Conservation (phyloP, 1,140 invertebrate genomes). For the Microplitis mediator region DNA sequence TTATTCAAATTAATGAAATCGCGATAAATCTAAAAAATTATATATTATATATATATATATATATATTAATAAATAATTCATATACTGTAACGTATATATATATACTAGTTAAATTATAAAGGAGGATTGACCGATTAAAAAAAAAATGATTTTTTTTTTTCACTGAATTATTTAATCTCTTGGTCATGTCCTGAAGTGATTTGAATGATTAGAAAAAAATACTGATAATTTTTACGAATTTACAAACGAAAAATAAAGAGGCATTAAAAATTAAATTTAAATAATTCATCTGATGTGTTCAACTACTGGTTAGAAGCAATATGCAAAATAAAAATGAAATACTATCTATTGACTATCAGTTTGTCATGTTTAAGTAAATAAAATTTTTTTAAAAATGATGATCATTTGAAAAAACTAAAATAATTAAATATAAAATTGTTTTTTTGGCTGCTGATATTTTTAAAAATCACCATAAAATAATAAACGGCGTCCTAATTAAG, state of each 20-base stretch:
- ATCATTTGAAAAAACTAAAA: neutral
- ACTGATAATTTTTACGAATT: constrained; percentile 35
- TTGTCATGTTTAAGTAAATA: neutral
- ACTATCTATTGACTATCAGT: no score
- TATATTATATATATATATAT: neutral
- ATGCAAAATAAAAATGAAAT: constrained; percentile 32
- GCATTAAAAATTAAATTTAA: constrained; percentile 39
- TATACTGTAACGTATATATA: no score
- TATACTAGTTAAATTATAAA: no score
- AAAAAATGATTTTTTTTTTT: no score
- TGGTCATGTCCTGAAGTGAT: constrained; percentile 2
- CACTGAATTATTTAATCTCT: neutral
- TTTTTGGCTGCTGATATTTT: no score
- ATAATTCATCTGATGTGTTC: constrained; percentile 58
- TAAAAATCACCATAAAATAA: no score
- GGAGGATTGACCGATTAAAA: neutral
- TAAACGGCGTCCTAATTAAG: no score
- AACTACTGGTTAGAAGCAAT: constrained; percentile 47
- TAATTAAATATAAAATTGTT: no score
- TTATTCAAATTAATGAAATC: neutral
- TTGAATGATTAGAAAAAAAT: constrained; percentile 29
- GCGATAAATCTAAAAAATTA: constrained; percentile 5
- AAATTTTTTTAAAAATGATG: neutral
- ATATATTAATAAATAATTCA: no score
- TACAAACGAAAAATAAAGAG: constrained; percentile 37